Conservation (phyloP, 53 echinoderm and acorn worm genomes). For the Apostichopus leukothele region DNA sequence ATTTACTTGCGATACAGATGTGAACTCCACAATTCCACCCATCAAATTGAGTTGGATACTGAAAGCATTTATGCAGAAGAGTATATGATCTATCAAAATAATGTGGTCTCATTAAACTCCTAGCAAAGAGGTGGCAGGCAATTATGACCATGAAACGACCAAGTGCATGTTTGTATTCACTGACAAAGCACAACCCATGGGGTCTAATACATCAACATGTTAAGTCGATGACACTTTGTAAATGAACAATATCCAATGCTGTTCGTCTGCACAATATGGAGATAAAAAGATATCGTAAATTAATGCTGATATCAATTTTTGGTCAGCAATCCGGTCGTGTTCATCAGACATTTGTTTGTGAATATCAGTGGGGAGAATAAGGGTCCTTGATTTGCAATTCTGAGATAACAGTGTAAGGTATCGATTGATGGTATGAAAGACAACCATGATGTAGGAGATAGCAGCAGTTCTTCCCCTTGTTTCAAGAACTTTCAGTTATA, state of each 20-base stretch:
- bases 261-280: constrained; percentile 6
- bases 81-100: no score
- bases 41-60: neutral
- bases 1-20: neutral
- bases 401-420: neutral
- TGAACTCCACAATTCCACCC: neutral
- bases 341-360: neutral
- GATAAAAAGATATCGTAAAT: neutral
- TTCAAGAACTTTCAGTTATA: no score
- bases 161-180: neutral
- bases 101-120: neutral
- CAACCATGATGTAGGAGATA: neutral
- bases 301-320: constrained; percentile 7
- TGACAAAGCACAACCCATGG: no score
- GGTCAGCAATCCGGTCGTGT: neutral
- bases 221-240: neutral
- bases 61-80: no score
- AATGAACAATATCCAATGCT: constrained; percentile 7
- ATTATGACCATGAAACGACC: no score
- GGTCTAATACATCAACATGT: neutral
- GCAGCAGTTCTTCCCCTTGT: neutral
- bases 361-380: neutral
- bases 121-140: neutral
- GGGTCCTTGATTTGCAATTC: neutral
- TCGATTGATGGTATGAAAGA: neutral